Conservation (phyloP, 2,113 vertebrate genomes). For the Anser cygnoides region DNA sequence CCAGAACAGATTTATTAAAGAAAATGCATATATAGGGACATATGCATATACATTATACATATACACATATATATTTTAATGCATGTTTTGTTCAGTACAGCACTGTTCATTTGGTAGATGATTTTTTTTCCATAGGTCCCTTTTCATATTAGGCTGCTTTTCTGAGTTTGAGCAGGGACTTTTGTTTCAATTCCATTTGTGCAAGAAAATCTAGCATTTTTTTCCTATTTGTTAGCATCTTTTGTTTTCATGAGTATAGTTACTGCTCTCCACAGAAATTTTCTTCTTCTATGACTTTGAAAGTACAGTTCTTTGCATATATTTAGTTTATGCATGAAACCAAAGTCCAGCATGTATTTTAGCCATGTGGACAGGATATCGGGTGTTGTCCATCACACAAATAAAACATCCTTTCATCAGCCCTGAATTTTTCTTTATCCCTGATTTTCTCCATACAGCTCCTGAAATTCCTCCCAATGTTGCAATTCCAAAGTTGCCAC, state of each 20-base stretch:
- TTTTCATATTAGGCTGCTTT: neutral
- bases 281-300: neutral
- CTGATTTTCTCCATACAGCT: neutral
- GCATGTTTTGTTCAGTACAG: neutral
- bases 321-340: neutral
- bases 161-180: neutral
- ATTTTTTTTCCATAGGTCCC: neutral
- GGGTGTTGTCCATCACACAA: neutral
- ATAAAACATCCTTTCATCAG: neutral
- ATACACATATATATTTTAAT: neutral
- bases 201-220: neutral
- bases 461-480: neutral
- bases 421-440: neutral
- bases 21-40: neutral
- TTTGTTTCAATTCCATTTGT: neutral
- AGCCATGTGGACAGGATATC: neutral
- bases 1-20: neutral
- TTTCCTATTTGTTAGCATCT: neutral
- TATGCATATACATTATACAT: neutral
- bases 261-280: neutral
- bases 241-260: neutral
- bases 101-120: neutral
- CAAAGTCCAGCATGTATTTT: neutral
- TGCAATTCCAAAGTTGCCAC: neutral
- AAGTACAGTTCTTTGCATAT: neutral